Evolutionary conservation across 2,113 vertebrate species (phyloP), one percentile per base, ranked within the genome.

Genomic region (Rhinopithecus roxellana): DNA sequence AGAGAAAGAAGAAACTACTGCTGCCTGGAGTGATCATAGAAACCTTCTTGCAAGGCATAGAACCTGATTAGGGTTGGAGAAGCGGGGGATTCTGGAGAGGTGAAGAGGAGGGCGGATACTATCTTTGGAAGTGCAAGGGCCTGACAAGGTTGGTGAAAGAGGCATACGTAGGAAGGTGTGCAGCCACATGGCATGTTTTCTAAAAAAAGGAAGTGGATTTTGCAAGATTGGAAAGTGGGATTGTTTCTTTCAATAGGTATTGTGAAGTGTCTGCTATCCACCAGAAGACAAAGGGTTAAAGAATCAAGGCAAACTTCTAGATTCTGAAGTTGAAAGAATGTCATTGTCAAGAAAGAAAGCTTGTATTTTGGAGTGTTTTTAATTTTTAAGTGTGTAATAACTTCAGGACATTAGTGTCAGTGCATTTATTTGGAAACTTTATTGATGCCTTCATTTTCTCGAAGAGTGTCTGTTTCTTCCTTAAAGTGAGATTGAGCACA

Each of bases 101-200:
- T 2, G 3, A 74, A 11, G 17, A 22, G 4, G 8, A 43, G 27
- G 35, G 35, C 9, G 2, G 40, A 52, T 10, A 20, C 43, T 6
- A 48, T 30, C 48, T 64, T 25, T 4, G 8, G 7, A 88, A 61
- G 32, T 8, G 6, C 7, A 30, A 78, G 45, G 35, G 20, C 5
- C 74, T 67, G 59, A 35, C 9, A 0, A 22, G 59, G 35, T n/a
- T 57, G 23, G 22, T 50, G 50, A 38, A 9, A n/a, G 48, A 8
- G 25, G 6, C 7, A 4, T 27, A 22, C 0, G 0, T 61, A 45
- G 61, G 30, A 72, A 57, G 74, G 7, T 30, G 5, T 67, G 45
- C 14, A 20, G 30, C n/a, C 8, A 27, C n/a, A 18, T 16, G 8
- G 45, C n/a, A 6, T 89, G 43, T 77, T 79, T 75, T 25, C 88